phyloP scores from a whole-genome alignment of 2,888 invertebrate genomes.

The Xestia rhomboidea region DNA sequence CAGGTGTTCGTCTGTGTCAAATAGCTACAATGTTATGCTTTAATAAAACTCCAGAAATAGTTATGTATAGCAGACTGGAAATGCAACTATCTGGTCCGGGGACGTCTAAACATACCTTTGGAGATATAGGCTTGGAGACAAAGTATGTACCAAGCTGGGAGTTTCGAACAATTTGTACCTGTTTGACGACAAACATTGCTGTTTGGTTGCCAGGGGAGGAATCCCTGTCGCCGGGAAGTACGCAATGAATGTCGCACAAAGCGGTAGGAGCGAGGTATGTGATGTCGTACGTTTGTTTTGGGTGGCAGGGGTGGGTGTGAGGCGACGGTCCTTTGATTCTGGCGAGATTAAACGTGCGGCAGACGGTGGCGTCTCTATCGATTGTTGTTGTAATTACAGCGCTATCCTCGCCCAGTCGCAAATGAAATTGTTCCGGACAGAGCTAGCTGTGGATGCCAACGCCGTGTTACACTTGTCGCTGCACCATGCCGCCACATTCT shows the following conservation, averaged over 20 bases:
- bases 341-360: constrained; percentile 91
- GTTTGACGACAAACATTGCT: constrained; percentile 71
- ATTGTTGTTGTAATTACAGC: constrained; percentile 91
- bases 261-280: constrained; percentile 55
- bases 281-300: constrained; percentile 72
- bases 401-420: constrained; percentile 90
- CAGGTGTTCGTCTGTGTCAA: constrained; percentile 70
- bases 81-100: constrained; percentile 88
- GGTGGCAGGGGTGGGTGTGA: constrained; percentile 84
- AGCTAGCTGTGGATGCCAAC: constrained; percentile 87
- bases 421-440: constrained; percentile 91
- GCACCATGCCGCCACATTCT: constrained; percentile 74
- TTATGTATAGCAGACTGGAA: constrained; percentile 85
- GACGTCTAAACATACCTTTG: constrained; percentile 86
- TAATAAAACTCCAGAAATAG: constrained; percentile 86
- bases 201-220: constrained; percentile 13
- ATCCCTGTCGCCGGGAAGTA: constrained; percentile 14
- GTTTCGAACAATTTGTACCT: constrained; percentile 74
- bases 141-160: constrained; percentile 80
- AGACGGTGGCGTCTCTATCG: constrained; percentile 91
- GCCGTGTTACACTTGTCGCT: constrained; percentile 83
- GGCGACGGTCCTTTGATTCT: constrained; percentile 90
- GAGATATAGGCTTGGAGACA: constrained; percentile 88
- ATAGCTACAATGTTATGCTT: constrained; percentile 82
- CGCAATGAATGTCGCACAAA: constrained; percentile 71